Evolutionary conservation across 2,797 vertebrate species (phyloP), one percentile per base, ranked within the genome.

Genomic region (Schizothorax lantsangensis): DNA sequence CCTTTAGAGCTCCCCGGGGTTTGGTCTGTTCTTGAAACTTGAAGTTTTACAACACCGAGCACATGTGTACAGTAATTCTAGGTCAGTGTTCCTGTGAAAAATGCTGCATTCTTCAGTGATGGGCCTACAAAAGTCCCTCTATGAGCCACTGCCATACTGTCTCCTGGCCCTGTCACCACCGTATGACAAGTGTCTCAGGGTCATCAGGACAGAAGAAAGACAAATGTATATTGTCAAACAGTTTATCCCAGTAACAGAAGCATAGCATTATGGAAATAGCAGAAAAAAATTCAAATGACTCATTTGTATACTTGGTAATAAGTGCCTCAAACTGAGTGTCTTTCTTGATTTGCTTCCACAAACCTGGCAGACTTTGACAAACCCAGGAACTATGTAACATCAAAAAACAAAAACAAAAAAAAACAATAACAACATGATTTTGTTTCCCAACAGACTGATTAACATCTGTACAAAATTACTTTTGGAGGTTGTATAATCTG

Each of bases 191-290:
- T 14, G 43, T 14, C 84, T 62, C 21, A 9, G 23, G 64, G 77
- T 84, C 86, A 88, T 78, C 62, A 17, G 81, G 69, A 38, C 78
- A 81, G 12, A 81, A 43, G 57, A 86, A 77, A 69, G 77, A 78
- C 43, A 57, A 23, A 33, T 68, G 74, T 79, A 81, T 80, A 11
- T 62, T 40, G 71, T 49, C 64, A 78, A 84, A 69, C 30, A 19
- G 47, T 66, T 40, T 62, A 36, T 49, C 26, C 69, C 52, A 75
- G 40, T 21, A 49, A 66, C 72, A 74, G 30, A 38, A 68, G 30
- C 2, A 11, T 62, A 36, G 26, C 12, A 52, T 52, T 36, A 15
- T 1, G 1, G n/a, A 64, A 64, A 64, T 30, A 19, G 38, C 36
- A 5, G 33, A 1, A 23, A 5, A 7, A 11, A 36, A 7, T 23